Conservation (phyloP, 2,797 vertebrate genomes). For the Morelia viridis region DNA sequence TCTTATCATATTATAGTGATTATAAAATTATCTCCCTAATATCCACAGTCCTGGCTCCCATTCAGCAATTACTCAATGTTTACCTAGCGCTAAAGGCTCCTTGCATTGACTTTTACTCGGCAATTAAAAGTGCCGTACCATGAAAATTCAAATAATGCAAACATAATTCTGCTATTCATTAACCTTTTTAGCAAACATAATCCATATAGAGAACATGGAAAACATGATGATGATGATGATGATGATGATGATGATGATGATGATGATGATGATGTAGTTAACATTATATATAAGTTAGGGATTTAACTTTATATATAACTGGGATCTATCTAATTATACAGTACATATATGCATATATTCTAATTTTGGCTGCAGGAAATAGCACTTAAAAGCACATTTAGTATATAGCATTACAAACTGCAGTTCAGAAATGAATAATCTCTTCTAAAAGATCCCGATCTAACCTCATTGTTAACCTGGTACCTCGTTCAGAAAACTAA, state of each 20-base stretch:
- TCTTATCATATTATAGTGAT: constrained; percentile 24
- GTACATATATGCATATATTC: background rate
- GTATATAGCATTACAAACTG: background rate
- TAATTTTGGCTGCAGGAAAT: constrained; percentile 29
- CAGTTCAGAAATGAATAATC: background rate
- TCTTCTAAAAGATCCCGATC: background rate
- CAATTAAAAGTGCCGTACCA: constrained; percentile 47
- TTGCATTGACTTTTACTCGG: constrained; percentile 32
- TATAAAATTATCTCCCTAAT: constrained; percentile 39
- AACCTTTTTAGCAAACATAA: constrained; percentile 49
- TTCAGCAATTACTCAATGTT: constrained; percentile 22
- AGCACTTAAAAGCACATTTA: background rate
- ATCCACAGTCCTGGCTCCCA: constrained; percentile 22
- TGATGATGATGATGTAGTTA: fast-evolving
- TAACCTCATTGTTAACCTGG: background rate
- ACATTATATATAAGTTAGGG: background rate
- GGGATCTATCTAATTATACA: background rate
- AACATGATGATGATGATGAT: no score
- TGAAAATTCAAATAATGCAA: constrained; percentile 43
- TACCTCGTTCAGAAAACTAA: background rate
- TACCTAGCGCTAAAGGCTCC: constrained; percentile 12
- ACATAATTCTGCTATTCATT: constrained; percentile 47
- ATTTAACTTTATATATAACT: background rate
- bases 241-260: no score
- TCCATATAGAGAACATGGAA: background rate